phyloP scores from a whole-genome alignment of 2,797 vertebrate genomes.

The Mus caroli region DNA sequence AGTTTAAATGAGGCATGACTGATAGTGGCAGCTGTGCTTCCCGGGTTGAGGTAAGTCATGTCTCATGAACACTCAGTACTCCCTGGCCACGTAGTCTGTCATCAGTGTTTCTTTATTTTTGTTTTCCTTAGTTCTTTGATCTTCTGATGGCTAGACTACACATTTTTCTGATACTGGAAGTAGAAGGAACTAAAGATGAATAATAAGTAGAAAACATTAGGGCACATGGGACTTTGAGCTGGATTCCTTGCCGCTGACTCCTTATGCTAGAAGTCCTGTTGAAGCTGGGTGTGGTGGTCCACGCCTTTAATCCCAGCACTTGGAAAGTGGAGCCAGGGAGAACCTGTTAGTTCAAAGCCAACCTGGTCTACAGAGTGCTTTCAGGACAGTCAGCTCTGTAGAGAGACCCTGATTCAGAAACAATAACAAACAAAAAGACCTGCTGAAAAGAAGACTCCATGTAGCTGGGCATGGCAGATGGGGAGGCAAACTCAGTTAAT shows the following conservation, averaged over 20 bases:
- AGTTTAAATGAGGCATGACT: slow-evolving; percentile 34
- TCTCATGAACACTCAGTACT: slow-evolving; percentile 3
- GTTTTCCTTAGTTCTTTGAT: not conserved
- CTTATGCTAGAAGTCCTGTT: not conserved
- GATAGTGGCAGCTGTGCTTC: not conserved
- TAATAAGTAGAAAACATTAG: not conserved
- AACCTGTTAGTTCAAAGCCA: not conserved
- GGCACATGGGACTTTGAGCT: not conserved
- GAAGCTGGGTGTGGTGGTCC: not conserved
- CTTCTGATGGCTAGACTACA: not conserved
- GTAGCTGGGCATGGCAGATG: not conserved
- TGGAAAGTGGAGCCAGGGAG: not conserved
- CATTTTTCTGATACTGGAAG: slow-evolving; percentile 1
- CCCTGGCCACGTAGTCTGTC: not conserved
- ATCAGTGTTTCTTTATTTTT: not conserved
- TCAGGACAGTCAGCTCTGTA: not conserved
- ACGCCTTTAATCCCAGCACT: not conserved
- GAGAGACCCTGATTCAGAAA: not conserved
- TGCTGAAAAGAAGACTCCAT: not conserved
- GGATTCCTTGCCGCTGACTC: not conserved
- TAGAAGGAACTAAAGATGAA: not conserved
- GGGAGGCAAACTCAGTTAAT: not conserved
- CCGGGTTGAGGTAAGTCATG: not conserved
- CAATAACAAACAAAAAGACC: not conserved
- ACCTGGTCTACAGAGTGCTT: not conserved